phyloP scores from a whole-genome alignment of 2,113 vertebrate genomes.

The Phocoena phocoena region DNA sequence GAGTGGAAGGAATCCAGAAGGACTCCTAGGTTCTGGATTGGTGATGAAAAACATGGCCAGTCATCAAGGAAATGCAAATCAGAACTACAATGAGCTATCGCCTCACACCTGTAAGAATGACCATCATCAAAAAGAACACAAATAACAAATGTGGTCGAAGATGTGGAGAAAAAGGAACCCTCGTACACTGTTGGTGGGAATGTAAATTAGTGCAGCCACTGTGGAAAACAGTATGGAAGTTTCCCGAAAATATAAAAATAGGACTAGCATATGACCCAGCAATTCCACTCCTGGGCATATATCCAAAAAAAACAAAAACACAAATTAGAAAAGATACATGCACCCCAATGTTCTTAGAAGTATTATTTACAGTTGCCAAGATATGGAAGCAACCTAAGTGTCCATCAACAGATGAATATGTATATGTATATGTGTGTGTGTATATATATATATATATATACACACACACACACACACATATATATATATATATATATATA shows the following conservation, averaged over 20 bases:
- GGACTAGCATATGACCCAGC: neutral
- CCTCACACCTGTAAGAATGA: neutral
- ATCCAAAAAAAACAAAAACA: neutral
- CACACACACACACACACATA: too few relatives aligned
- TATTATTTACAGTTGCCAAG: neutral
- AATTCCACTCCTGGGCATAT: neutral
- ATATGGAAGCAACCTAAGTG: neutral
- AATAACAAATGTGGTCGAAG: neutral
- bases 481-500: neutral
- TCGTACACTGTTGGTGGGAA: neutral
- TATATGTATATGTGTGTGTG: neutral
- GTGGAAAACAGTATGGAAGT: neutral
- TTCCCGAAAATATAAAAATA: neutral
- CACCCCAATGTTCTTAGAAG: neutral
- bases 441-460: accelerated
- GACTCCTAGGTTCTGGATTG: neutral
- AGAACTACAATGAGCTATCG: neutral
- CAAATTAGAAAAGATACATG: neutral
- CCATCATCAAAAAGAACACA: neutral
- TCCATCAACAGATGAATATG: neutral
- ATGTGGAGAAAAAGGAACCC: neutral
- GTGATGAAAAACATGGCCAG: neutral
- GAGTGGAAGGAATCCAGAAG: neutral
- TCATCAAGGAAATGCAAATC: neutral
- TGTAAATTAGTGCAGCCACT: neutral